phyloP scores from a whole-genome alignment of 2,113 vertebrate species.

The Solenodon paradoxus region DNA sequence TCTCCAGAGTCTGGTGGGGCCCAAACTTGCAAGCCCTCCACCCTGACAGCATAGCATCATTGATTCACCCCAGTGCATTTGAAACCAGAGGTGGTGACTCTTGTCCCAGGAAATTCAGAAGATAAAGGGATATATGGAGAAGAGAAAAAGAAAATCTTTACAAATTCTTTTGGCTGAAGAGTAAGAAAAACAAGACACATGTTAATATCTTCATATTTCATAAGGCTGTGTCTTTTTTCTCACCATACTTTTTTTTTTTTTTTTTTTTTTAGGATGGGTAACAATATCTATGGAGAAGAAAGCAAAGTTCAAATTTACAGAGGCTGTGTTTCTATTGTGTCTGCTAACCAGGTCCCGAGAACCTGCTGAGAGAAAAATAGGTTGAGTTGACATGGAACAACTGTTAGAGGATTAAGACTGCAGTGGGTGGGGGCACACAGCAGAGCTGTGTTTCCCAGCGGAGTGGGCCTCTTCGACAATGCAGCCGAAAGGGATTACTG shows the following conservation, averaged over 20 bases:
- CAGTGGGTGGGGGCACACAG: neutral
- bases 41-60: neutral
- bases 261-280: neutral
- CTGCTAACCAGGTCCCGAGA: neutral
- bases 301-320: neutral
- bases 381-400: neutral
- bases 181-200: neutral
- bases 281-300: neutral
- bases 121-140: neutral
- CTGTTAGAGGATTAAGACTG: neutral
- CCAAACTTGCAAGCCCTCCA: too few relatives aligned
- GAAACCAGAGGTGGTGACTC: neutral
- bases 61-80: neutral
- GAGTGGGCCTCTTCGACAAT: neutral
- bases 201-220: neutral
- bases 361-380: constrained; percentile 17
- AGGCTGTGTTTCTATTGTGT: neutral
- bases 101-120: neutral
- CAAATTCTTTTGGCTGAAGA: neutral
- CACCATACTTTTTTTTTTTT: too few relatives aligned
- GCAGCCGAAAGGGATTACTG: neutral
- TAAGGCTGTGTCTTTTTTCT: neutral
- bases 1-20: neutral
- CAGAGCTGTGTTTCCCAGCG: neutral
- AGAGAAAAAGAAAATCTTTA: neutral